phyloP scores from a whole-genome alignment of 2,888 invertebrate genomes.

The Adelognathus sp. region DNA sequence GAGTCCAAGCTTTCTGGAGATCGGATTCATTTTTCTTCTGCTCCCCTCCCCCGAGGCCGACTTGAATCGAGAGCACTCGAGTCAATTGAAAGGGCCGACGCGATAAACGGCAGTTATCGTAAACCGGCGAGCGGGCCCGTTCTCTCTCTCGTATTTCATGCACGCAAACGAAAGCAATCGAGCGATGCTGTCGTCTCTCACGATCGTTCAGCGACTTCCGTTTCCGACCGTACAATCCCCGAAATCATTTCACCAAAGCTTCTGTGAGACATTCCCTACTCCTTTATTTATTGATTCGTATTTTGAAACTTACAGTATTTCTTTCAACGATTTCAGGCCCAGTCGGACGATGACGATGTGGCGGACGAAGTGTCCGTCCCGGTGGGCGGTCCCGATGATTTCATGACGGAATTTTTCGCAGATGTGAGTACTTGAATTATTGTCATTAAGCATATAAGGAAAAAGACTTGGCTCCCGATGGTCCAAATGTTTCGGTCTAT shows the following conservation, averaged over 20 bases:
- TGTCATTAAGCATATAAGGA: too few relatives aligned
- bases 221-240: not conserved
- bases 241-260: conserved; percentile 1
- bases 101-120: conserved; percentile 49
- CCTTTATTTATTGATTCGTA: not conserved
- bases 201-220: not conserved
- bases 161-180: conserved; percentile 25
- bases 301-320: conserved; percentile 27
- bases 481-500: too few relatives aligned
- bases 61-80: conserved; percentile 47
- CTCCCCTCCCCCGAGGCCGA: conserved; percentile 4
- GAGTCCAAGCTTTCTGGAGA: not conserved
- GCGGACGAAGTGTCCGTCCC: conserved; percentile 98
- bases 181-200: conserved; percentile 8
- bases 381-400: conserved; percentile 95
- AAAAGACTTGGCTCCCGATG: too few relatives aligned
- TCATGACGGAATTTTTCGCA: conserved; percentile 99
- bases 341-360: conserved; percentile 98
- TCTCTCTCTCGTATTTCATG: not conserved
- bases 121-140: conserved; percentile 11
- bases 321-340: conserved; percentile 87
- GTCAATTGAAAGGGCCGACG: conserved; percentile 41
- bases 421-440: conserved; percentile 88
- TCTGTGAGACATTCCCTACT: too few relatives aligned
- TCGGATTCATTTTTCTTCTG: not conserved